phyloP scores from a whole-genome alignment of 1,140 invertebrate species.

The Cataglyphis hispanica region DNA sequence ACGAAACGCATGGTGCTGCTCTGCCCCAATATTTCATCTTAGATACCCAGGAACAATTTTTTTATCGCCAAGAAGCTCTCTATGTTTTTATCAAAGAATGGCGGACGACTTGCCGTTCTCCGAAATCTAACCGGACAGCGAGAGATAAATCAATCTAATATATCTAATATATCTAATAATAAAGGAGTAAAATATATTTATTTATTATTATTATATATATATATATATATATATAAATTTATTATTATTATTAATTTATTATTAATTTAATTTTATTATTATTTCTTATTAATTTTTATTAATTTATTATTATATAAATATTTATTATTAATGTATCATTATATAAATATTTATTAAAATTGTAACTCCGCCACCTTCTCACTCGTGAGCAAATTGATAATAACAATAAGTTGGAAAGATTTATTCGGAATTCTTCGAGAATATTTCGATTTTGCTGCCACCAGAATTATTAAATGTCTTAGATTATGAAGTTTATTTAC shows the following conservation, averaged over 20 bases:
- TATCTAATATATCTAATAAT: not conserved
- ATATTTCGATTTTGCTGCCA: not conserved
- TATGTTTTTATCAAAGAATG: conserved; percentile 49
- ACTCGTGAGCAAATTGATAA: conserved; percentile 48
- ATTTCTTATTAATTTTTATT: too few species aligned
- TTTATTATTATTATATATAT: not conserved
- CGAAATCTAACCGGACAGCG: conserved; percentile 31
- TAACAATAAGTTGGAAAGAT: conserved; percentile 22
- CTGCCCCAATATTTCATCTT: conserved; percentile 54
- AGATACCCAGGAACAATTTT: conserved; percentile 47
- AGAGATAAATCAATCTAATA: too few species aligned
- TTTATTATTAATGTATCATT: not conserved
- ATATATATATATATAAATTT: too few species aligned
- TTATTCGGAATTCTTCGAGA: conserved; percentile 2
- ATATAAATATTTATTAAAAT: conserved; percentile 16
- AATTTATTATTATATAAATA: too few species aligned
- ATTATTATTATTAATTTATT: too few species aligned
- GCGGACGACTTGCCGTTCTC: conserved; percentile 9
- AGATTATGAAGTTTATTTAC: not conserved
- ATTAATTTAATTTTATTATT: too few species aligned
- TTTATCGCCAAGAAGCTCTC: conserved; percentile 42
- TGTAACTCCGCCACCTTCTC: not conserved
- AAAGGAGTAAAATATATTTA: not conserved
- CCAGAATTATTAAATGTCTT: not conserved
- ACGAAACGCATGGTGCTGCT: conserved; percentile 67